Conservation (phyloP, 2,113 vertebrate species). For the Limanda limanda region DNA sequence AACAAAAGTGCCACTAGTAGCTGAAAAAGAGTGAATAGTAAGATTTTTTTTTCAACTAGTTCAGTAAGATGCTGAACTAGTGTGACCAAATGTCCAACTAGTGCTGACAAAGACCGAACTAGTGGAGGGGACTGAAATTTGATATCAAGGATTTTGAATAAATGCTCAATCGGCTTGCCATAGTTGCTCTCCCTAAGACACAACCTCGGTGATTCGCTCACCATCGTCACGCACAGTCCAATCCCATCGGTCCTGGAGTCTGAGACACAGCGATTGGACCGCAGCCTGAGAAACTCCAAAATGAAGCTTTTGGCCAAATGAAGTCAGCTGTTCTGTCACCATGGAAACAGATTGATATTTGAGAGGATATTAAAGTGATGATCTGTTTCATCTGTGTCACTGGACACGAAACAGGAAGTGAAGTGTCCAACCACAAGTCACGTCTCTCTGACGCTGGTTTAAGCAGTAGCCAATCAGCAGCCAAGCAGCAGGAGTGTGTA, state of each 20-base stretch:
- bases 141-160: too few relatives aligned
- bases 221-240: conserved; percentile 64
- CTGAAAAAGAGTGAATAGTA: too few relatives aligned
- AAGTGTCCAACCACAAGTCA: neutral
- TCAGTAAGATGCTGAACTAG: too few relatives aligned
- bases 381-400: too few relatives aligned
- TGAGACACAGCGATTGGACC: conserved; percentile 80
- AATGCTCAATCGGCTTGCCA: too few relatives aligned
- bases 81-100: too few relatives aligned
- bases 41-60: too few relatives aligned
- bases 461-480: neutral
- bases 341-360: neutral
- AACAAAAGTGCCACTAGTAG: too few relatives aligned
- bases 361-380: too few relatives aligned
- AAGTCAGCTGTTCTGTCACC: neutral
- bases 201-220: conserved; percentile 76
- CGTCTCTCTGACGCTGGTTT: too few relatives aligned
- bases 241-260: conserved; percentile 71
- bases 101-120: too few relatives aligned
- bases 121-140: too few relatives aligned
- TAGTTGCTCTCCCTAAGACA: conserved; percentile 74
- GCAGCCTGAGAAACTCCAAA: conserved; percentile 58
- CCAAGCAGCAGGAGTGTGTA: neutral
- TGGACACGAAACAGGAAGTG: neutral
- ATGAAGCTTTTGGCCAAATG: neutral